These are phyloP conservation scores for Lethrus apterus DNA, from an alignment of 1,140 invertebrate genomes.

Conservation along the genomic window DNA sequence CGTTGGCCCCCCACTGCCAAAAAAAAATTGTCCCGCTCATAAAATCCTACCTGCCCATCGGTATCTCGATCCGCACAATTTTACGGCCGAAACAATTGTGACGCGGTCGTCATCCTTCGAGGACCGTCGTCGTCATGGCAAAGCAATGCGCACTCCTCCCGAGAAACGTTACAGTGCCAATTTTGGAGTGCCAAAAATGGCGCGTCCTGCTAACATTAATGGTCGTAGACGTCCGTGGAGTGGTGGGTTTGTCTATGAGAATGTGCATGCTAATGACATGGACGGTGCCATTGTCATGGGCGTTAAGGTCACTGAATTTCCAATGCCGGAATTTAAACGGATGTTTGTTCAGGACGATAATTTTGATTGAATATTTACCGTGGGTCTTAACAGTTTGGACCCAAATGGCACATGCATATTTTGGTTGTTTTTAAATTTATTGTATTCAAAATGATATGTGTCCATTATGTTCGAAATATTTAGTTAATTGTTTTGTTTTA, in stretches of 20 bases:
- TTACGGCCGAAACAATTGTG: slow-evolving; percentile 13
- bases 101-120: background rate
- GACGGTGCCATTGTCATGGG: slow-evolving; percentile 19
- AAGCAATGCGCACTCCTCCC: slow-evolving; percentile 26
- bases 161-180: slow-evolving; percentile 37
- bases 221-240: slow-evolving; percentile 22
- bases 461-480: too few relatives aligned
- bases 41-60: slow-evolving; percentile 31
- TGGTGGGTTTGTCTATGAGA: slow-evolving; percentile 37
- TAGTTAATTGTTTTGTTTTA: too few relatives aligned
- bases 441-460: too few relatives aligned
- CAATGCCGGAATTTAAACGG: slow-evolving; percentile 35
- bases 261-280: slow-evolving; percentile 27
- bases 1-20: slow-evolving; percentile 34
- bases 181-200: slow-evolving; percentile 25
- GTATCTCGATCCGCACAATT: slow-evolving; percentile 17
- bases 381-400: too few relatives aligned
- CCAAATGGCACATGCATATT: too few relatives aligned
- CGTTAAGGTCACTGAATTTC: slow-evolving; percentile 34
- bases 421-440: too few relatives aligned
- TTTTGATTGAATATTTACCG: slow-evolving; percentile 22
- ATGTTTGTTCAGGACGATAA: slow-evolving; percentile 37
- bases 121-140: background rate
- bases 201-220: slow-evolving; percentile 5
- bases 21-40: slow-evolving; percentile 32